Conservation (phyloP, 2,888 invertebrate species). For the Xestia ashworthii region DNA sequence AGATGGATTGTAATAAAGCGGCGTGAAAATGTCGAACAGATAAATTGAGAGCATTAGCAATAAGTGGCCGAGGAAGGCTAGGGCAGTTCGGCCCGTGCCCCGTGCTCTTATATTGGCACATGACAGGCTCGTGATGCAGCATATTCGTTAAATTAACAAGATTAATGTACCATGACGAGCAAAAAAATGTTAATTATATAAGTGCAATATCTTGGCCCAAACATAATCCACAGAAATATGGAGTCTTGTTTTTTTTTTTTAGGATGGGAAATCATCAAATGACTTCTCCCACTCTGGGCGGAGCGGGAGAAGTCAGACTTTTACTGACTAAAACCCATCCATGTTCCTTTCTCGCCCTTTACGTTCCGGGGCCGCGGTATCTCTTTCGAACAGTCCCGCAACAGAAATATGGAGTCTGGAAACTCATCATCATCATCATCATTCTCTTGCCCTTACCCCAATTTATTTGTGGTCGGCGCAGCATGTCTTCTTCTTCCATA, state of each 20-base stretch:
- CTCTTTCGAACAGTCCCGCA: no score
- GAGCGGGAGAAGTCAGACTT: no score
- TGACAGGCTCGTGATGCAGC: slow-evolving; percentile 60
- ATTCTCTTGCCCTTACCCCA: no score
- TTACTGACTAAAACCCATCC: no score
- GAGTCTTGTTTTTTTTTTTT: no score
- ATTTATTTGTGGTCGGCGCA: no score
- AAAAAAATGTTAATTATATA: slow-evolving; percentile 13
- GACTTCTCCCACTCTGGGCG: no score
- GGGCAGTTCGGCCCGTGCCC: slow-evolving; percentile 9
- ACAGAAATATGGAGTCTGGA: background rate
- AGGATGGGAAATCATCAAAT: no score
- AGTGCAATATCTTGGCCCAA: slow-evolving; percentile 1
- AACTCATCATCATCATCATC: background rate
- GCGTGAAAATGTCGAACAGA: slow-evolving; percentile 24
- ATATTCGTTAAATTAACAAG: slow-evolving; percentile 54
- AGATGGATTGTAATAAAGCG: slow-evolving; percentile 36
- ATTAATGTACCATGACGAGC: slow-evolving; percentile 55
- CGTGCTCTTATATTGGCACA: slow-evolving; percentile 45
- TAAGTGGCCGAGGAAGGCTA: slow-evolving; percentile 44
- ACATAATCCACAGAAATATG: background rate
- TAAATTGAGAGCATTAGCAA: slow-evolving; percentile 46
- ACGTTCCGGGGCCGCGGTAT: no score
- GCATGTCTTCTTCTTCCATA: no score
- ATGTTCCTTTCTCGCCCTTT: no score